Evolutionary conservation across 2,113 vertebrate species (phyloP).

Genomic region (Cyphomyrus plagiostoma): DNA sequence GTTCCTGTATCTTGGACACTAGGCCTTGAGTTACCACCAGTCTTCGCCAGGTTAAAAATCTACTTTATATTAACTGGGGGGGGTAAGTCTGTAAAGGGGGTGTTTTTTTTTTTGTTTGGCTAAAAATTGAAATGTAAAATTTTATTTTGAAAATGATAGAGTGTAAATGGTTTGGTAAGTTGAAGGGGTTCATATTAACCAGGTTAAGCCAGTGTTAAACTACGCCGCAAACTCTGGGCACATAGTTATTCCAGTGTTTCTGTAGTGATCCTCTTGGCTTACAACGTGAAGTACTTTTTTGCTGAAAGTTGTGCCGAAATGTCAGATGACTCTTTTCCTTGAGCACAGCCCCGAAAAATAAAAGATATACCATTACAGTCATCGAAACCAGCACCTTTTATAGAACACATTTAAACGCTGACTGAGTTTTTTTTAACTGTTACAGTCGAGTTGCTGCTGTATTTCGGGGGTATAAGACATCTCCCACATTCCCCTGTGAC

Average conservation of each 20-base stretch:
- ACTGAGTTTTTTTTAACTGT: not conserved
- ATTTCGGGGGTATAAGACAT: not conserved
- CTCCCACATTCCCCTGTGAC: not conserved
- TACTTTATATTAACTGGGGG: not conserved
- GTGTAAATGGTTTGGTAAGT: constrained; percentile 13
- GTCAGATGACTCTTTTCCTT: not conserved
- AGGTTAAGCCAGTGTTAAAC: not conserved
- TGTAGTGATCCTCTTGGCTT: not conserved
- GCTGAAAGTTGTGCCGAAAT: not conserved
- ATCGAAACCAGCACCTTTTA: constrained; percentile 8
- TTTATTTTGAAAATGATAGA: not conserved
- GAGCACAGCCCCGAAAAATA: not conserved
- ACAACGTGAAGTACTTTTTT: not conserved
- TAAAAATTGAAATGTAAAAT: not conserved
- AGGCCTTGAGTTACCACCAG: not conserved
- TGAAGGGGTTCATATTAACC: not conserved
- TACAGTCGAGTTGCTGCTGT: not conserved
- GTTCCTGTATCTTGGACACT: not conserved
- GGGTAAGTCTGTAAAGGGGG: not conserved
- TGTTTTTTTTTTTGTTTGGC: not conserved
- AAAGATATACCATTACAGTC: not conserved
- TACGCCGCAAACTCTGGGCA: too few species aligned
- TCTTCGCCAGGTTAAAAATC: not conserved
- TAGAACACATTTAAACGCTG: not conserved
- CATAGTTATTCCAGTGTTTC: not conserved